phyloP scores from a whole-genome alignment of 2,797 vertebrate species.

The Arnoldichthys spilopterus region DNA sequence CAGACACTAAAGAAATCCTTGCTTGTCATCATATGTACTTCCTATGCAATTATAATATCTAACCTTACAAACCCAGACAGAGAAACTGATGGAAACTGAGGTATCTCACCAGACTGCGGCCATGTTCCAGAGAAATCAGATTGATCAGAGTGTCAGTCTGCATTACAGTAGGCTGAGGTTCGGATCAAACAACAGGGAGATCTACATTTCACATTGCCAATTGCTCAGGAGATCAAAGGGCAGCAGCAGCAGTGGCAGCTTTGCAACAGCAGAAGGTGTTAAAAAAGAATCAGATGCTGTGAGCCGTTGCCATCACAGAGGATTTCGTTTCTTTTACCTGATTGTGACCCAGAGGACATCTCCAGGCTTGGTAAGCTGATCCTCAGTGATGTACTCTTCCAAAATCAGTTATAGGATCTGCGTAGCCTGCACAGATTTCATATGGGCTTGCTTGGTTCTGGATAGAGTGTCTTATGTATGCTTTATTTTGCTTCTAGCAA shows the following conservation, averaged over 20 bases:
- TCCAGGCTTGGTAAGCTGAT: constrained; percentile 24
- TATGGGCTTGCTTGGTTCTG: not conserved
- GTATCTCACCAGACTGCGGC: not conserved
- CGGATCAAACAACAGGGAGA: constrained; percentile 60
- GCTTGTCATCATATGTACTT: not conserved
- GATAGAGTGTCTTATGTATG: not conserved
- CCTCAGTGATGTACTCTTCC: not conserved
- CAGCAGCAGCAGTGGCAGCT: constrained; percentile 50
- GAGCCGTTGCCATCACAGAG: constrained; percentile 49
- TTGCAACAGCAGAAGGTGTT: constrained; percentile 54
- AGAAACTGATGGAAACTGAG: not conserved
- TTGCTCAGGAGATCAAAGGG: constrained; percentile 65
- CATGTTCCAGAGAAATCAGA: constrained; percentile 32
- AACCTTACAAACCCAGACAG: not conserved
- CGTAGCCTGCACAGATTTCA: no score
- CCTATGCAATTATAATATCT: not conserved
- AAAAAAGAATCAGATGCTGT: constrained; percentile 52
- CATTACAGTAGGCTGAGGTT: constrained; percentile 54
- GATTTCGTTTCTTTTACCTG: constrained; percentile 55
- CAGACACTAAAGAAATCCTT: not conserved
- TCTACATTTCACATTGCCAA: constrained; percentile 61
- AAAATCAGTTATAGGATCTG: not conserved
- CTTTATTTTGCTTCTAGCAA: not conserved
- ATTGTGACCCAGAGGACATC: constrained; percentile 48
- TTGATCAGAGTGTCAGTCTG: constrained; percentile 51